Evolutionary conservation across 2,113 vertebrate genomes (phyloP).

Genomic region (Hipposideros armiger): DNA sequence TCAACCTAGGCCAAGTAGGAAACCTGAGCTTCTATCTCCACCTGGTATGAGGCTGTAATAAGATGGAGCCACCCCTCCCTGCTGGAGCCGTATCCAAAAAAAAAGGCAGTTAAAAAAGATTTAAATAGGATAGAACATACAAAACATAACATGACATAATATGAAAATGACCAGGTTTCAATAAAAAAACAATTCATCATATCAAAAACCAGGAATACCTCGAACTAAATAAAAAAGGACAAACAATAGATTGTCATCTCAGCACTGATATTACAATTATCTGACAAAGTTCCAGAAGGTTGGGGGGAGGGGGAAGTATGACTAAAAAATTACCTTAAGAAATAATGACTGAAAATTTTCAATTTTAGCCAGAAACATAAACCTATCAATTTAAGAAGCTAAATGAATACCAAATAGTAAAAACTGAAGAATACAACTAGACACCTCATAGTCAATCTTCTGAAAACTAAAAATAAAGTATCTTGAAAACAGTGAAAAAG

Average conservation of each 20-base stretch:
- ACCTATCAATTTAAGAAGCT: not conserved
- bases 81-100: not conserved
- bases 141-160: not conserved
- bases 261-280: not conserved
- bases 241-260: not conserved
- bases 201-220: not conserved
- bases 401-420: not conserved
- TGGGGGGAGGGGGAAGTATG: not conserved
- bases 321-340: not conserved
- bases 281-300: not conserved
- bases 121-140: not conserved
- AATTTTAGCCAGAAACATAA: slow-evolving; percentile 1
- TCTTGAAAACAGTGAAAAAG: not conserved
- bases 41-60: not conserved
- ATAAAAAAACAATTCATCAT: not conserved
- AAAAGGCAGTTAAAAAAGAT: not conserved
- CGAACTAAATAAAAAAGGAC: not conserved
- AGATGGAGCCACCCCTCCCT: not conserved
- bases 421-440: slow-evolving; percentile 7
- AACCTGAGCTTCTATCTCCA: not conserved
- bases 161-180: not conserved
- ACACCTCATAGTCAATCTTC: not conserved
- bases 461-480: not conserved
- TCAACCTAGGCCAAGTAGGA: not conserved
- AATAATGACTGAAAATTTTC: not conserved